Evolutionary conservation across 2,888 invertebrate genomes (phyloP).

Genomic region (Pantelozetes paolii): DNA sequence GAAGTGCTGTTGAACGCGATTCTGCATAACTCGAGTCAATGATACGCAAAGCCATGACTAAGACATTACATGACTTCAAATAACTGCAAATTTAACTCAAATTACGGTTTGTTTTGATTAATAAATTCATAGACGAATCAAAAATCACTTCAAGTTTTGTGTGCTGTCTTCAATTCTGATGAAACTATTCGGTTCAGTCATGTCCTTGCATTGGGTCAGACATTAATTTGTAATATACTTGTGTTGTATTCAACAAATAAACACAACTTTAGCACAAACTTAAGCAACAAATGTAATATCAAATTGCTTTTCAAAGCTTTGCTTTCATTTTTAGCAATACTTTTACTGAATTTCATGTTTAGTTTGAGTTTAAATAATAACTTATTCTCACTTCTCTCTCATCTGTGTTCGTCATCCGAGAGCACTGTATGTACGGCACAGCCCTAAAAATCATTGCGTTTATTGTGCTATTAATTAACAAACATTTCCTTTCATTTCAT

Average conservation of each 20-base stretch:
- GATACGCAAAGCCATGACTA: slow-evolving; percentile 38
- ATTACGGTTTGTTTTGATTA: not conserved
- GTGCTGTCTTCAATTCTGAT: slow-evolving; percentile 3
- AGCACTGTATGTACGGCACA: not conserved
- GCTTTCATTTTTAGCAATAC: not conserved
- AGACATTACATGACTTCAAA: slow-evolving; percentile 36
- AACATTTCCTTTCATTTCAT: slow-evolving; percentile 14
- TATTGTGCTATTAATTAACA: slow-evolving; percentile 25
- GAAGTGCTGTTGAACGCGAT: not conserved
- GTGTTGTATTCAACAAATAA: not conserved
- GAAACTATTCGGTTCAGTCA: slow-evolving; percentile 5
- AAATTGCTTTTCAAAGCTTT: not conserved
- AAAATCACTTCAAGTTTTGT: not conserved
- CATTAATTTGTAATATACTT: slow-evolving; percentile 28
- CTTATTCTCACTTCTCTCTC: not conserved
- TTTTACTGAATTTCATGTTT: slow-evolving; percentile 17
- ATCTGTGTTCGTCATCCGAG: not conserved
- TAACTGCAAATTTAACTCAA: too few relatives aligned
- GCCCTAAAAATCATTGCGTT: not conserved
- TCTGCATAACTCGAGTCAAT: slow-evolving; percentile 34
- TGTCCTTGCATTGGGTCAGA: slow-evolving; percentile 29
- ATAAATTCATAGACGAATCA: not conserved
- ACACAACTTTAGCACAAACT: not conserved
- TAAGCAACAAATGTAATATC: slow-evolving; percentile 28
- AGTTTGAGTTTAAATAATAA: not conserved